phyloP scores from a whole-genome alignment of 2,888 invertebrate genomes.

The Caenorhabditis afra region DNA sequence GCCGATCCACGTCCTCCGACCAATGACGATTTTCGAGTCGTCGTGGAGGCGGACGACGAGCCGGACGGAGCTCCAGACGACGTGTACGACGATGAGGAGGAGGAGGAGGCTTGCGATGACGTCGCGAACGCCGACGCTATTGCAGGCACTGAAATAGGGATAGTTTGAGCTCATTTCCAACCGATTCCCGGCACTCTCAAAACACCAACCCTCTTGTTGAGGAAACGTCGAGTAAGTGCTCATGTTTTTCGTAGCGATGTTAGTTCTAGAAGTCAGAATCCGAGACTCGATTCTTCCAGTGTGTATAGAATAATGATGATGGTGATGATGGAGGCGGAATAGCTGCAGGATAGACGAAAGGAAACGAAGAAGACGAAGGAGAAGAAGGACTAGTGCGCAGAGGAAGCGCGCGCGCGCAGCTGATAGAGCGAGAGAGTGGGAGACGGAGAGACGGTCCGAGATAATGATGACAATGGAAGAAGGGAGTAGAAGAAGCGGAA shows the following conservation, averaged over 20 bases:
- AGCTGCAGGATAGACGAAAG: too few relatives aligned
- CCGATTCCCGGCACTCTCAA: too few relatives aligned
- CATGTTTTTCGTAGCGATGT: too few relatives aligned
- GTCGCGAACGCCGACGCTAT: constrained; percentile 21
- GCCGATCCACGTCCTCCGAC: constrained; percentile 61
- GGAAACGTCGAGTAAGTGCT: constrained; percentile 24
- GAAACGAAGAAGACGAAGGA: constrained; percentile 21
- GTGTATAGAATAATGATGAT: constrained; percentile 3
- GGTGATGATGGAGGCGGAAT: background rate
- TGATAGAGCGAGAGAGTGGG: constrained; percentile 35
- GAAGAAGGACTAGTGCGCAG: background rate
- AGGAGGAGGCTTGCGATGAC: constrained; percentile 6
- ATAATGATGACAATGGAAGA: constrained; percentile 50
- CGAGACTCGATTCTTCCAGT: background rate
- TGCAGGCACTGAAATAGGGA: constrained; percentile 32
- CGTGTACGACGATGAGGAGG: constrained; percentile 24
- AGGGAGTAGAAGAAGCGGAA: constrained; percentile 7
- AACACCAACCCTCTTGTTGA: too few relatives aligned
- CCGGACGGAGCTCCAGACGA: constrained; percentile 8
- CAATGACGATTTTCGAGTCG: constrained; percentile 64
- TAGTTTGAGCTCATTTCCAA: background rate
- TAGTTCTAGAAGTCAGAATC: background rate
- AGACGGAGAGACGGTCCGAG: constrained; percentile 22
- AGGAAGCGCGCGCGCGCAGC: constrained; percentile 14
- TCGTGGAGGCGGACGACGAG: constrained; percentile 14